phyloP scores from a whole-genome alignment of 1,140 invertebrate species.

The Platyscapa corneri region DNA sequence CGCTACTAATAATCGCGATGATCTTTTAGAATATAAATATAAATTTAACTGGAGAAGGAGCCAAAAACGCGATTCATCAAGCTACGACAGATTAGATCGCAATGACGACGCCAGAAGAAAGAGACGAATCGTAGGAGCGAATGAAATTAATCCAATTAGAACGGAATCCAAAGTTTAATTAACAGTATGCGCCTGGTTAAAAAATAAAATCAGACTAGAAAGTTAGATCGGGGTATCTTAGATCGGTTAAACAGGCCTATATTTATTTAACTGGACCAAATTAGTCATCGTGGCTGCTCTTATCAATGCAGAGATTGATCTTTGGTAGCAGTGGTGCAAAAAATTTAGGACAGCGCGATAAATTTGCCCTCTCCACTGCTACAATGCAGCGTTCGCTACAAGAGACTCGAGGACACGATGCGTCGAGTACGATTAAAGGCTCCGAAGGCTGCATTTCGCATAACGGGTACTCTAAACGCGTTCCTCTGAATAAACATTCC shows the following conservation, averaged over 20 bases:
- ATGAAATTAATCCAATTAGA: conserved; percentile 65
- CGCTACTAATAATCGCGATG: neutral
- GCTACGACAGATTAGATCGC: conserved; percentile 34
- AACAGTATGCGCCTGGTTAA: conserved; percentile 22
- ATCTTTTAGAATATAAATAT: neutral
- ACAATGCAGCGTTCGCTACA: too few species aligned
- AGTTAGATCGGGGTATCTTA: conserved; percentile 4
- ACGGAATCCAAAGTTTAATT: conserved; percentile 63
- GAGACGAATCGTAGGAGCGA: conserved; percentile 28
- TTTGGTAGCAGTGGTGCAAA: too few species aligned
- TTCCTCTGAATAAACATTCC: neutral
- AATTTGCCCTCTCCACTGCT: too few species aligned
- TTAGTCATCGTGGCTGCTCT: neutral
- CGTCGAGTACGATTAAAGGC: too few species aligned
- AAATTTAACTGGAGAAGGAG: neutral
- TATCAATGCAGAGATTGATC: neutral
- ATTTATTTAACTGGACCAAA: neutral
- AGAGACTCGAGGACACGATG: too few species aligned
- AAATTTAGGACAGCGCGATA: too few species aligned
- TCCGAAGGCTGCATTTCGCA: neutral
- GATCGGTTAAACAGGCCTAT: neutral
- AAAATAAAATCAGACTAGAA: conserved; percentile 25
- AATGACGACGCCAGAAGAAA: conserved; percentile 31
- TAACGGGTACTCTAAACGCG: neutral
- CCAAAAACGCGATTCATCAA: conserved; percentile 33